A percentile compares a stretch with the other conserved stretches of the same genome.
Conservation (phyloP, 2,888 invertebrate species). For the Chorisops tibialis region DNA sequence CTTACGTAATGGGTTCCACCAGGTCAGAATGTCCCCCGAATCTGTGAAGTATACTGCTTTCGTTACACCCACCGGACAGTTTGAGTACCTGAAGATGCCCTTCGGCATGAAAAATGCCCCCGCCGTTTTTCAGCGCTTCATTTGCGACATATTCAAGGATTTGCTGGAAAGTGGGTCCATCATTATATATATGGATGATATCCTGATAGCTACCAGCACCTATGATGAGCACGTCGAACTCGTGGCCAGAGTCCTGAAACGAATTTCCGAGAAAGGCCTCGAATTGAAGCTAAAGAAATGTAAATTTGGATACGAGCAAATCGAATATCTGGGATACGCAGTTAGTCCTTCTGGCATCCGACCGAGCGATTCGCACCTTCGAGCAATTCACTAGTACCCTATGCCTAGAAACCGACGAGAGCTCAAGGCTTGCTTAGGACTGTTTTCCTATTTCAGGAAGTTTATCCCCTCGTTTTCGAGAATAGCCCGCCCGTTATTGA, state of each 20-base stretch:
- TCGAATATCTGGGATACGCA: too few species aligned
- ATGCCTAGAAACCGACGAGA: slow-evolving; percentile 2
- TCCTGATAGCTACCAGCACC: slow-evolving; percentile 22
- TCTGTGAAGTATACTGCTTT: slow-evolving; percentile 35
- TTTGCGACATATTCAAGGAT: slow-evolving; percentile 33
- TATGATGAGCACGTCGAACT: too few species aligned
- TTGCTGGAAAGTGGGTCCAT: slow-evolving; percentile 30
- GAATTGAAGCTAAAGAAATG: background rate
- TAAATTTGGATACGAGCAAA: too few species aligned
- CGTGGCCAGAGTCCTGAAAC: too few species aligned
- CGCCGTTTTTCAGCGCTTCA: slow-evolving; percentile 34
- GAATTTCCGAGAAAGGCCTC: too few species aligned
- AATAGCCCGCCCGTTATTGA: too few species aligned
- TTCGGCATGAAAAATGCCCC: too few species aligned
- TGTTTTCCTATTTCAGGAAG: slow-evolving; percentile 31
- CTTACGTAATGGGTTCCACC: too few species aligned
- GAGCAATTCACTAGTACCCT: slow-evolving; percentile 3
- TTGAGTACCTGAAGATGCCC: too few species aligned
- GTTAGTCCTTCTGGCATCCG: too few species aligned
- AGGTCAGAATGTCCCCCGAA: too few species aligned
- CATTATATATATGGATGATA: slow-evolving; percentile 31
- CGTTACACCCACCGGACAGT: too few species aligned
- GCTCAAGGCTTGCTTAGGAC: slow-evolving; percentile 29
- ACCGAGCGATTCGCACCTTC: background rate
- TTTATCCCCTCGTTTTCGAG: slow-evolving; percentile 30